Evolutionary conservation across 2,797 vertebrate species (phyloP).

Genomic region (Aulostomus chinensis): DNA sequence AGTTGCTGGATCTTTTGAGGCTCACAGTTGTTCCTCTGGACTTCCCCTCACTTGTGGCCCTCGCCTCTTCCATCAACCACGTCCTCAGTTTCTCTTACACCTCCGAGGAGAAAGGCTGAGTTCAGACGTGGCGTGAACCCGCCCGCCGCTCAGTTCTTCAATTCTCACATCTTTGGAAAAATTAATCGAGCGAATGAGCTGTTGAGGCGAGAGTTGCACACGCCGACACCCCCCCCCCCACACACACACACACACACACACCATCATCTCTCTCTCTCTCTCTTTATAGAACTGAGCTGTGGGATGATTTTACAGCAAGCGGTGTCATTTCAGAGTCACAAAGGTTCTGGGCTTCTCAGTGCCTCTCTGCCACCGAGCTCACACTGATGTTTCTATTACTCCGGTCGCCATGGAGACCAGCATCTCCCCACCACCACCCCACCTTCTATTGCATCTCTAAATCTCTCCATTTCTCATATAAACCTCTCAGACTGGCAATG

Average conservation of each 20-base stretch:
- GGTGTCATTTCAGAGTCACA: conserved; percentile 32
- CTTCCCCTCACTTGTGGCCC: too few species aligned
- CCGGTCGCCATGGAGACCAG: conserved; percentile 69
- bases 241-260: too few species aligned
- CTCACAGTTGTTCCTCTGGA: too few species aligned
- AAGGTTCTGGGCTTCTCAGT: conserved; percentile 37
- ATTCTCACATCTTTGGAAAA: conserved; percentile 19
- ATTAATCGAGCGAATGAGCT: background rate
- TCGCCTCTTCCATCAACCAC: too few species aligned
- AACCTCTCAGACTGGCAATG: conserved; percentile 16
- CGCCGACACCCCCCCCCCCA: conserved; percentile 17
- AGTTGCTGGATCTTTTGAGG: too few species aligned
- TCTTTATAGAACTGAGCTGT: conserved; percentile 30
- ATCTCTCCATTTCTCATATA: conserved; percentile 31
- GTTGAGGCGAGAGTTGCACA: conserved; percentile 15
- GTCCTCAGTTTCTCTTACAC: conserved; percentile 1
- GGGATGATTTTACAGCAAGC: conserved; percentile 40
- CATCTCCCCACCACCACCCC: conserved; percentile 17
- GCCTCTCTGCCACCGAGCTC: conserved; percentile 39
- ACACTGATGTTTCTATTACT: conserved; percentile 58
- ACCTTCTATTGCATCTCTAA: conserved; percentile 35
- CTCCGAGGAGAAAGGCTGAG: background rate
- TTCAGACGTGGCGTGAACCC: conserved; percentile 14
- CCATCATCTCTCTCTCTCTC: background rate
- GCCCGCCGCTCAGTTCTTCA: conserved; percentile 1